Percentiles rank a stretch among this genome's conserved stretches.
Evolutionary conservation across 2,113 vertebrate species (phyloP).

Genomic region (Polyodon spathula): DNA sequence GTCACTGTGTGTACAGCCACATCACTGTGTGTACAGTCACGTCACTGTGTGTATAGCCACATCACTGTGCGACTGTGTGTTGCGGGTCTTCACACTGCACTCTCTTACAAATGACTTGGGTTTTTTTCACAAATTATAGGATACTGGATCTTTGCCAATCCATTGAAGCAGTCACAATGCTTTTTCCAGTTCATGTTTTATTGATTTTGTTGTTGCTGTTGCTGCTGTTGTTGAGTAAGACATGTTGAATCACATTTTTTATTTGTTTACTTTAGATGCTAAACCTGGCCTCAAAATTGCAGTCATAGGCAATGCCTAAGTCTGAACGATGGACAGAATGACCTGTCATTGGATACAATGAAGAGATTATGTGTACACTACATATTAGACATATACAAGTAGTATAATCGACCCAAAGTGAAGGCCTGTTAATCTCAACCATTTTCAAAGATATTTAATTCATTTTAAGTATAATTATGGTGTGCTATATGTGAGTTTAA

Average conservation of each 20-base stretch:
- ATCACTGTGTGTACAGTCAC: no score
- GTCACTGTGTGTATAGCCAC: no score
- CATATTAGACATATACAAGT: no score
- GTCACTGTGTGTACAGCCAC: no score
- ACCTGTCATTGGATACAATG: not conserved
- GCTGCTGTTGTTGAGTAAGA: not conserved
- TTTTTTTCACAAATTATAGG: conserved; percentile 8
- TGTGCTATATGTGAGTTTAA: no score
- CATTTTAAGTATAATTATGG: no score
- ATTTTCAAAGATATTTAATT: no score
- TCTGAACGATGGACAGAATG: not conserved
- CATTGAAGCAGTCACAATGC: not conserved
- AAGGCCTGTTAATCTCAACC: no score
- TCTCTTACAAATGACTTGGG: not conserved
- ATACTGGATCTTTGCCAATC: conserved; percentile 1
- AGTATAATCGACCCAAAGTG: no score
- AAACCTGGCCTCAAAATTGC: conserved; percentile 3
- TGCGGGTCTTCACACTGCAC: conserved; percentile 2
- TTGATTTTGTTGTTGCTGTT: not conserved
- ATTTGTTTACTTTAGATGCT: not conserved
- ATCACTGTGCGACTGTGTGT: no score
- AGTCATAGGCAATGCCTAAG: not conserved
- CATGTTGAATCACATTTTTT: not conserved
- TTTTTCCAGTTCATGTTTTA: conserved; percentile 1
- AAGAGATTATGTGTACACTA: not conserved